Percentiles rank a stretch among this genome's conserved stretches.
Evolutionary conservation across 2,888 invertebrate genomes (phyloP).

Genomic region (Cephus spinipes): DNA sequence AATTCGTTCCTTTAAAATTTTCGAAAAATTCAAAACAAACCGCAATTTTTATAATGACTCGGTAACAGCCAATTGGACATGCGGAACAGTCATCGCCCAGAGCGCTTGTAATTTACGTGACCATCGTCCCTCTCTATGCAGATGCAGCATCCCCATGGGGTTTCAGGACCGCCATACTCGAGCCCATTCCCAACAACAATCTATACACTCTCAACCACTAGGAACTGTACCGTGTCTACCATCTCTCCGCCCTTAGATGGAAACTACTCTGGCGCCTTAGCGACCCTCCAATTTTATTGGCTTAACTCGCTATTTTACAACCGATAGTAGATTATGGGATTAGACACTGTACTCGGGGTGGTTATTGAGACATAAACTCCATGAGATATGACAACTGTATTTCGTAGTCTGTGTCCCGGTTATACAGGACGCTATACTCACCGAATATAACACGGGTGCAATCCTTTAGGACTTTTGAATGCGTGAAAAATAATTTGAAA

Average conservation of each 20-base stretch:
- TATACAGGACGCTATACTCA: background rate
- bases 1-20: background rate
- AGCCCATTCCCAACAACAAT: background rate
- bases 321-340: constrained; percentile 27
- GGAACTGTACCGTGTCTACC: background rate
- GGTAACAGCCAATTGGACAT: background rate
- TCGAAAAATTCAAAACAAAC: background rate
- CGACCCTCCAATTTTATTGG: constrained; percentile 22
- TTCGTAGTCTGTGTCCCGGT: background rate
- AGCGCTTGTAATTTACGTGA: constrained; percentile 61
- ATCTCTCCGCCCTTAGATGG: constrained; percentile 1
- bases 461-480: background rate
- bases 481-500: constrained; percentile 10
- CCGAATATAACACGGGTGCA: no score
- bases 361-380: constrained; percentile 49
- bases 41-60: background rate
- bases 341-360: constrained; percentile 16
- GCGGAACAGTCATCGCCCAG: constrained; percentile 51
- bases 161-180: constrained; percentile 10
- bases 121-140: constrained; percentile 60
- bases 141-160: constrained; percentile 47
- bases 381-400: constrained; percentile 45
- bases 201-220: background rate
- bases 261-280: constrained; percentile 13
- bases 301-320: constrained; percentile 30